phyloP scores from a whole-genome alignment of 2,113 vertebrate genomes.

The Meleagris gallopavo region DNA sequence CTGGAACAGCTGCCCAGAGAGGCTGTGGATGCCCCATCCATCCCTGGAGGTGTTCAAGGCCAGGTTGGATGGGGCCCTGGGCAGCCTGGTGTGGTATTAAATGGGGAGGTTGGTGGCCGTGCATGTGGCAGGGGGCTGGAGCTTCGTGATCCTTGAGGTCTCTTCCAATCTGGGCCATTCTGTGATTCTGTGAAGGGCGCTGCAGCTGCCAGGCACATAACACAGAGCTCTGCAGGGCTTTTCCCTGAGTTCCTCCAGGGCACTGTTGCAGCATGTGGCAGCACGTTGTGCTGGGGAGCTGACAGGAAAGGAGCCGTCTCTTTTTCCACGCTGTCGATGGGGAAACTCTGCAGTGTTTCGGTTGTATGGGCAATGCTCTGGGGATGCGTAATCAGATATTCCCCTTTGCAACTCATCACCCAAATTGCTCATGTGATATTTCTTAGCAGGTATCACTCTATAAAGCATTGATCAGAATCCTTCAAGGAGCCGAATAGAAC shows the following conservation, averaged over 20 bases:
- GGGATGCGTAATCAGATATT: not conserved
- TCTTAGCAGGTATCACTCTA: too few relatives aligned
- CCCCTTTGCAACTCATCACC: not conserved
- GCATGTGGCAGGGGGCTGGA: too few relatives aligned
- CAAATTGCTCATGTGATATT: rapidly evolving
- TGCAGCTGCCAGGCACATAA: not conserved
- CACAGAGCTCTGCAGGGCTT: constrained; percentile 7
- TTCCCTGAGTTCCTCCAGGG: constrained; percentile 23
- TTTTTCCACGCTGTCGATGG: constrained; percentile 26
- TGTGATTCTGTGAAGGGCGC: not conserved
- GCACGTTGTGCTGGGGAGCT: not conserved
- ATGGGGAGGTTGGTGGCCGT: too few relatives aligned
- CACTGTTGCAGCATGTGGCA: constrained; percentile 23
- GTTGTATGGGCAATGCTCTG: not conserved
- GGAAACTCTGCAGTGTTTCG: not conserved
- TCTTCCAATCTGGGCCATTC: too few relatives aligned
- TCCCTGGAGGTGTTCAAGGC: too few relatives aligned
- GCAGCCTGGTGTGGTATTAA: too few relatives aligned
- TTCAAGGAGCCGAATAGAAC: not conserved
- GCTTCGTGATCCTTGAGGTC: too few relatives aligned
- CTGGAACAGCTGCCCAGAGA: too few relatives aligned
- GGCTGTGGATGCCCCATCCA: too few relatives aligned
- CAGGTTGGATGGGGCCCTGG: too few relatives aligned
- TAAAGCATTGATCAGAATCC: not conserved
- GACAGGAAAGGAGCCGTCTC: not conserved